A percentile compares a stretch with the other conserved stretches of the same genome.
Conservation (phyloP, 2,888 invertebrate genomes). For the Gibbula magus region DNA sequence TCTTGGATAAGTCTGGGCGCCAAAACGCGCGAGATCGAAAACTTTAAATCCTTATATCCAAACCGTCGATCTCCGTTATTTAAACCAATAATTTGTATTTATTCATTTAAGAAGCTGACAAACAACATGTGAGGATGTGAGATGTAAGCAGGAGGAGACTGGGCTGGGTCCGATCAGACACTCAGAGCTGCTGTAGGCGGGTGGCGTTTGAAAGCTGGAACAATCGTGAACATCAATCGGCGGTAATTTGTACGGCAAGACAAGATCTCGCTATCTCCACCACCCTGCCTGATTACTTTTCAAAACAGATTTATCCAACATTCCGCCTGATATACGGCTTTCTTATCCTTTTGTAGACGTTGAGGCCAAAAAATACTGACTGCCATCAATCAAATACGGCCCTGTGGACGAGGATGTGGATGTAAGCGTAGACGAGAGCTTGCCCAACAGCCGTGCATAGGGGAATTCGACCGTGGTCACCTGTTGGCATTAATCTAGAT, state of each 20-base stretch:
- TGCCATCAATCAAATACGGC: neutral
- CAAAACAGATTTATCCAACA: slow-evolving; percentile 20
- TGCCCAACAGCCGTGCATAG: neutral
- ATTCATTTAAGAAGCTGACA: too few relatives aligned
- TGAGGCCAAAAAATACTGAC: slow-evolving; percentile 2
- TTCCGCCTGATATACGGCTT: slow-evolving; percentile 6
- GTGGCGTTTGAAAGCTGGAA: slow-evolving; percentile 14
- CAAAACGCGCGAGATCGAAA: too few relatives aligned
- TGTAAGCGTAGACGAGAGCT: neutral
- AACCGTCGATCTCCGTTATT: too few relatives aligned
- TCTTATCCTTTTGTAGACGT: neutral
- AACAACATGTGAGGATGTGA: too few relatives aligned
- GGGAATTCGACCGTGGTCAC: slow-evolving; percentile 17
- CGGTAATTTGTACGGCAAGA: slow-evolving; percentile 18
- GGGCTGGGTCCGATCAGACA: too few relatives aligned
- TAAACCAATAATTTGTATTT: too few relatives aligned
- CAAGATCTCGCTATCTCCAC: slow-evolving; percentile 17
- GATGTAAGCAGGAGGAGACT: too few relatives aligned
- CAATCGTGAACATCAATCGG: slow-evolving; percentile 11
- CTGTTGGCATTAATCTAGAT: slow-evolving; percentile 24
- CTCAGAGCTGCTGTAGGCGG: too few relatives aligned
- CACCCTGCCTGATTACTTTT: slow-evolving; percentile 21
- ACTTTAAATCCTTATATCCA: too few relatives aligned
- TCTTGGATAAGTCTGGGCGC: too few relatives aligned
- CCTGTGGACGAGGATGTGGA: neutral